Evolutionary conservation across 1,140 invertebrate species (phyloP).

Genomic region (Aphaenogaster rudis): DNA sequence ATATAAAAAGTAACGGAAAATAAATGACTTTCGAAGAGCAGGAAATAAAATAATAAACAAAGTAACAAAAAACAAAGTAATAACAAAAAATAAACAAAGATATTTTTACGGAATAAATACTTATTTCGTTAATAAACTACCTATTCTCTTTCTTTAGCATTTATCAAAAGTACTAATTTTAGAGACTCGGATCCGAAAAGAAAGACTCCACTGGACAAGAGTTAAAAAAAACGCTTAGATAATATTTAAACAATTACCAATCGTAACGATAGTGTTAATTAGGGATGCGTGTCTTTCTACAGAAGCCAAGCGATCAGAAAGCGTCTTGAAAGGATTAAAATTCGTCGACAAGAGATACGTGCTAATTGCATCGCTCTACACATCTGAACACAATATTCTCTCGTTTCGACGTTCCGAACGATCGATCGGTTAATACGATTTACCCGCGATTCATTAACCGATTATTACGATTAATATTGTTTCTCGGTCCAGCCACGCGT

Average conservation of each 20-base stretch:
- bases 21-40: background rate
- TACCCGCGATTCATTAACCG: slow-evolving; percentile 77
- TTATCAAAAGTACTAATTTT: background rate
- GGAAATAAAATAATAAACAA: background rate
- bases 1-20: background rate
- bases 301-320: slow-evolving; percentile 52
- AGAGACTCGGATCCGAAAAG: background rate
- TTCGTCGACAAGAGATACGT: slow-evolving; percentile 23
- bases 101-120: background rate
- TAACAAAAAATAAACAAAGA: background rate
- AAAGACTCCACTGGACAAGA: background rate
- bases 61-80: background rate
- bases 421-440: slow-evolving; percentile 82
- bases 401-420: slow-evolving; percentile 79
- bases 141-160: background rate
- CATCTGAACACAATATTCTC: slow-evolving; percentile 43
- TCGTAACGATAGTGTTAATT: slow-evolving; percentile 31
- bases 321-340: slow-evolving; percentile 46
- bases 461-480: slow-evolving; percentile 84
- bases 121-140: slow-evolving; percentile 12
- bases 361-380: slow-evolving; percentile 44
- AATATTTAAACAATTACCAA: background rate
- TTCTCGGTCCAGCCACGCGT: slow-evolving; percentile 87
- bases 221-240: background rate
- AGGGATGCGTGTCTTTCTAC: slow-evolving; percentile 47